A percentile compares a stretch with the other conserved stretches of the same genome.
Evolutionary conservation across 1,140 invertebrate genomes (phyloP).

Genomic region (Drosophila rhopaloa): DNA sequence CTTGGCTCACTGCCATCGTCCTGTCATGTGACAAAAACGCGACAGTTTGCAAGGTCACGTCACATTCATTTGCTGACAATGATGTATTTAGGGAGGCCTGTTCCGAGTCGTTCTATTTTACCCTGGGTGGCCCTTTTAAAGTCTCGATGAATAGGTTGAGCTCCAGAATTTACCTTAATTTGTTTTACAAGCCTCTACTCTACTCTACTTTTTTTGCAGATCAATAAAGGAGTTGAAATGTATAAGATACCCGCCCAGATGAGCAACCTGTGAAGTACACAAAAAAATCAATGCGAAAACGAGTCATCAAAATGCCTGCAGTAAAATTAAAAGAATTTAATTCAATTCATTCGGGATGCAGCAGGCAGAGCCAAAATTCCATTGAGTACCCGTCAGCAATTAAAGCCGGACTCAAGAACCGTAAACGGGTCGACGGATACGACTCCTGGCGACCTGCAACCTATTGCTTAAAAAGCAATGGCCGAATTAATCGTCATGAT

Average conservation of each 20-base stretch:
- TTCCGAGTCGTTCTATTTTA: too few species aligned
- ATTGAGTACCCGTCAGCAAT: constrained; percentile 26
- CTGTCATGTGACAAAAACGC: constrained; percentile 80
- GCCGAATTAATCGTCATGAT: constrained; percentile 72
- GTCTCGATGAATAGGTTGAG: too few species aligned
- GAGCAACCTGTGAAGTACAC: constrained; percentile 36
- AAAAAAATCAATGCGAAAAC: constrained; percentile 14
- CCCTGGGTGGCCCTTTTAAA: background rate
- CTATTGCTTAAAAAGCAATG: constrained; percentile 82
- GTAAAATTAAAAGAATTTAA: constrained; percentile 68
- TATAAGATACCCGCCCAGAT: constrained; percentile 5
- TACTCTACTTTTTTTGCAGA: constrained; percentile 40
- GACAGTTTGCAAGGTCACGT: constrained; percentile 82
- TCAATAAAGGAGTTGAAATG: constrained; percentile 12
- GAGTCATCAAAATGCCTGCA: constrained; percentile 67
- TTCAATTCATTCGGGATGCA: constrained; percentile 47
- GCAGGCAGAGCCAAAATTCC: constrained; percentile 19
- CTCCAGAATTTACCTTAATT: constrained; percentile 30
- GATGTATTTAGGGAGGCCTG: constrained; percentile 64
- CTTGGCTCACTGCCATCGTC: constrained; percentile 34
- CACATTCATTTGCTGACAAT: constrained; percentile 83
- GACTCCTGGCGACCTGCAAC: constrained; percentile 65
- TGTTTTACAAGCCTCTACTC: constrained; percentile 6
- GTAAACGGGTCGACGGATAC: constrained; percentile 2
- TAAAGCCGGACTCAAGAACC: background rate